Base-by-base conservation (phyloP, 2,888 invertebrate species). In the Microctonus brassicae region DNA sequence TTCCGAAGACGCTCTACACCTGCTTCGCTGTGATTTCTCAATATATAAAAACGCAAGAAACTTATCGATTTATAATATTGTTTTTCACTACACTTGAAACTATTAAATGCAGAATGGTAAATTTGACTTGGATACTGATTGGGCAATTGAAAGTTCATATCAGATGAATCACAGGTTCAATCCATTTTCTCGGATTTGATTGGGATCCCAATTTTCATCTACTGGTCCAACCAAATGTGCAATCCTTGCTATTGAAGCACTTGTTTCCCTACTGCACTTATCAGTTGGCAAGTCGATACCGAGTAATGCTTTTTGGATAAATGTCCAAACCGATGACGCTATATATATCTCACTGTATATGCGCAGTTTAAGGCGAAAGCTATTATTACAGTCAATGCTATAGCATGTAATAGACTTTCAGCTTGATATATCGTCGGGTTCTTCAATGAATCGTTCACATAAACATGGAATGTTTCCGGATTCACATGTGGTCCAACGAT, bases 371-470 rank as follows among this genome's bases (percentile, higher is more conserved):
- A 29, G 13, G 72, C 67, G 17, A 67, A 72, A 57, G 17, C 24
- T n/a, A 61, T 22, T 47, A 63, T 62, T 9, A 68, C 63, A 13
- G 53, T 61, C 20, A 62, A 42, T 17, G 17, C 55, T 42, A 39
- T 58, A 10, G 67, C 58, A 33, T 67, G 17, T 17, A 55, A 55
- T 55, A 55, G 17, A 68, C 33, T 13, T 68, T 68, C 20, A 69
- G 71, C n/a, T n/a, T n/a, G n/a, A n/a, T n/a, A n/a, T n/a, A n/a
- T n/a, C n/a, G n/a, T n/a, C n/a, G n/a, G n/a, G 34, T 65, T 69
- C 13, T 72, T 53, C 7, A 61, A n/a, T 2, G 69, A 69, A 36
- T 74, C 66, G 26, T 74, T 74, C 0, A 71, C 57, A 39, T 72
- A 69, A 20, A 69, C 67, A 55, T 66, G 64, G 36, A 71, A 52